phyloP scores from a whole-genome alignment of 1,140 invertebrate species.

The Ganaspis sp. region DNA sequence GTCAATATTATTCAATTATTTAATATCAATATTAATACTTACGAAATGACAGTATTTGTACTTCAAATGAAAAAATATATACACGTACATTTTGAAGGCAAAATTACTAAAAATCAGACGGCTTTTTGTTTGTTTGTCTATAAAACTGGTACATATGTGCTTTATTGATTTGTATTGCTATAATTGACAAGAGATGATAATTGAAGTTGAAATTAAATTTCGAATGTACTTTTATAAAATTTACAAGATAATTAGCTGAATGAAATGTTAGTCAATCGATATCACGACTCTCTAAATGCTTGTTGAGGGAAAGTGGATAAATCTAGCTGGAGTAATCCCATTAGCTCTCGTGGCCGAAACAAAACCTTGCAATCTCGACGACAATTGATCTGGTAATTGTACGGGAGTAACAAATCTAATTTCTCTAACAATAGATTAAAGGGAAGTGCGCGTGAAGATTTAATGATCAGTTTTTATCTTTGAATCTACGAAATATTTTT shows the following conservation, averaged over 20 bases:
- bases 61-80: too few species aligned
- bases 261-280: slow-evolving; percentile 21
- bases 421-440: neutral
- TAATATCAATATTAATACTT: too few species aligned
- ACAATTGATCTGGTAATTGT: slow-evolving; percentile 23
- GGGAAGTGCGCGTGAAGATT: neutral
- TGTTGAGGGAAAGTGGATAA: slow-evolving; percentile 27
- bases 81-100: too few species aligned
- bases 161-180: too few species aligned
- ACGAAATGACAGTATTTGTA: too few species aligned
- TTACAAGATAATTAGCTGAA: neutral
- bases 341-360: slow-evolving; percentile 21
- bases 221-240: too few species aligned
- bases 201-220: neutral
- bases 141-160: too few species aligned
- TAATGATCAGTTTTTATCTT: neutral
- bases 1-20: too few species aligned
- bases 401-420: slow-evolving; percentile 10
- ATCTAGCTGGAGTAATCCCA: slow-evolving; percentile 22
- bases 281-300: slow-evolving; percentile 1
- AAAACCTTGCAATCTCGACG: slow-evolving; percentile 12
- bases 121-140: too few species aligned
- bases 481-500: too few species aligned
- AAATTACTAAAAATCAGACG: too few species aligned
- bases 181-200: neutral